A percentile compares a stretch with the other conserved stretches of the same genome.
Conservation (phyloP, 2,797 vertebrate species). For the Notolabrus celidotus region DNA sequence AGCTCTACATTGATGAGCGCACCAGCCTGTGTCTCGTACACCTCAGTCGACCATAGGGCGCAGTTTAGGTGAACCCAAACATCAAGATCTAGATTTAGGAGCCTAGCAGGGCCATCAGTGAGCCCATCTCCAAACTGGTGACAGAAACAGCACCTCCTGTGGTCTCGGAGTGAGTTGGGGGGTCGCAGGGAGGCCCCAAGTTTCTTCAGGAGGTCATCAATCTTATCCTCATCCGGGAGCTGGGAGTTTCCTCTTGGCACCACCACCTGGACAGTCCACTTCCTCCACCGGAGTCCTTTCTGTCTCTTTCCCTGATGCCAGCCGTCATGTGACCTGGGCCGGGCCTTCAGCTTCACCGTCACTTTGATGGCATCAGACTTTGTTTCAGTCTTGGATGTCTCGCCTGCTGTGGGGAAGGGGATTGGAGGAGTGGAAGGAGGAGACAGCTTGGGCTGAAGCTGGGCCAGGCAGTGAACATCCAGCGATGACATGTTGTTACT, state of each 20-base stretch:
- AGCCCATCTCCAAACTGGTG: constrained; percentile 96
- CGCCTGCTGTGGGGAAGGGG: constrained; percentile 82
- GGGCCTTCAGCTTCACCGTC: constrained; percentile 94
- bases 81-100: constrained; percentile 98
- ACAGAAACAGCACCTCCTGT: constrained; percentile 96
- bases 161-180: constrained; percentile 88
- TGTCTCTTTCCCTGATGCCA: constrained; percentile 92
- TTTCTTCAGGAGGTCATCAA: constrained; percentile 93
- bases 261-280: constrained; percentile 95
- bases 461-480: constrained; percentile 95
- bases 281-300: constrained; percentile 96
- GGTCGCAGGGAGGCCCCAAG: constrained; percentile 92
- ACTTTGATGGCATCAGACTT: constrained; percentile 94
- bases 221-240: constrained; percentile 92
- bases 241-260: constrained; percentile 90
- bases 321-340: constrained; percentile 85
- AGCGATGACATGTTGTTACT: constrained; percentile 96
- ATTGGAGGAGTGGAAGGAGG: constrained; percentile 89
- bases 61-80: constrained; percentile 99
- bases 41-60: constrained; percentile 99
- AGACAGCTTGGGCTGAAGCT: constrained; percentile 90
- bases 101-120: constrained; percentile 95
- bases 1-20: constrained; percentile 98
- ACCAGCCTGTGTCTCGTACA: constrained; percentile 98
- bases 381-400: constrained; percentile 82